Conservation (phyloP, 2,113 vertebrate genomes). For the Cacatua alba region DNA sequence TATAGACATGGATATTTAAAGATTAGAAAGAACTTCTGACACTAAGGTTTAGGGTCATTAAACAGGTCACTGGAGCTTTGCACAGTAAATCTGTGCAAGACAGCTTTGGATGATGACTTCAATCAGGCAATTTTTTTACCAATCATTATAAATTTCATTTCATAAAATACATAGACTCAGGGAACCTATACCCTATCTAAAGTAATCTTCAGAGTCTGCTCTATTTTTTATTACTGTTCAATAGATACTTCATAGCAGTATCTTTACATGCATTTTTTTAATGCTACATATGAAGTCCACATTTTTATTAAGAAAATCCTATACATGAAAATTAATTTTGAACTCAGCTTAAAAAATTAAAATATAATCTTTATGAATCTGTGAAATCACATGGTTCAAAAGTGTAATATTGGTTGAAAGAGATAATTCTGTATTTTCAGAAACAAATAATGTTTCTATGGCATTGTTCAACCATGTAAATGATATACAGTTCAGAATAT, state of each 20-base stretch:
- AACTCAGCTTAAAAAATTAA: background rate
- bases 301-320: background rate
- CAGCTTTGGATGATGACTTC: slow-evolving; percentile 62
- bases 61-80: slow-evolving; percentile 73
- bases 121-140: slow-evolving; percentile 53
- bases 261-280: background rate
- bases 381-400: background rate
- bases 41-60: slow-evolving; percentile 80
- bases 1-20: slow-evolving; percentile 80
- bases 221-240: background rate
- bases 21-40: slow-evolving; percentile 80
- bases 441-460: background rate
- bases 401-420: background rate
- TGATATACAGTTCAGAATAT: background rate
- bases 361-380: background rate
- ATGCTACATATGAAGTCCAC: background rate
- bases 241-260: background rate
- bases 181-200: background rate
- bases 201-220: background rate
- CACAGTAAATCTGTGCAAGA: slow-evolving; percentile 71
- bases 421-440: background rate
- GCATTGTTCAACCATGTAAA: background rate
- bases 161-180: background rate
- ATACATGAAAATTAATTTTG: too few relatives aligned
- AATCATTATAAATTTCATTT: slow-evolving; percentile 12